These are phyloP conservation scores for Lasioglossum marginatum DNA, from an alignment of 2,888 invertebrate species.

Conservation along the genomic window DNA sequence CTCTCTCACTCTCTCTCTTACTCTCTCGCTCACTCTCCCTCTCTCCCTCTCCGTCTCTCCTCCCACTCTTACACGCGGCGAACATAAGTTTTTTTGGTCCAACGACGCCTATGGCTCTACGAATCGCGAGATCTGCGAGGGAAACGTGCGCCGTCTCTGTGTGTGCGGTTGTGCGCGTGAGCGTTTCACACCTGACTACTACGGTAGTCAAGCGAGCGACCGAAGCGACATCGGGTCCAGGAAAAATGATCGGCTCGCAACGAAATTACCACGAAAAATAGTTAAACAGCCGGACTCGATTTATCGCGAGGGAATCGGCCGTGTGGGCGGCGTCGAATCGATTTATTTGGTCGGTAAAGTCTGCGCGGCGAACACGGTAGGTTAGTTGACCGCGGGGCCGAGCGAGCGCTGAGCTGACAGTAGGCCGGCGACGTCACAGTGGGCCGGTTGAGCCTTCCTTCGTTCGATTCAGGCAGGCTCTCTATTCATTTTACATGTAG, in stretches of 20 bases:
- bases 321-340: constrained; percentile 56
- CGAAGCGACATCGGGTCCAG: constrained; percentile 27
- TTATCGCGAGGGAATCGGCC: constrained; percentile 58
- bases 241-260: background rate
- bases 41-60: constrained; percentile 45
- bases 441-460: constrained; percentile 85
- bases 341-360: constrained; percentile 76
- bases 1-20: constrained; percentile 52
- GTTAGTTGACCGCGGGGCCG: constrained; percentile 85
- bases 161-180: constrained; percentile 76
- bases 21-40: constrained; percentile 50
- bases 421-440: constrained; percentile 86
- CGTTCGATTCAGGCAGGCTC: constrained; percentile 84
- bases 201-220: constrained; percentile 77
- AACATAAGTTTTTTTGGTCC: constrained; percentile 66
- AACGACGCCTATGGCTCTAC: constrained; percentile 70
- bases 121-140: constrained; percentile 76
- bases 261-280: constrained; percentile 50
- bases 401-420: constrained; percentile 85
- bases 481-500: constrained; percentile 84
- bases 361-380: constrained; percentile 79
- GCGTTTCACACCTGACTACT: constrained; percentile 84
- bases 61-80: constrained; percentile 41
- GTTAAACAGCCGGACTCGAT: constrained; percentile 39
- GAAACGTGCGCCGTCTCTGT: constrained; percentile 72